Conservation (phyloP, 23 tunicate species). For the Oikopleura vanhoeffeni region DNA sequence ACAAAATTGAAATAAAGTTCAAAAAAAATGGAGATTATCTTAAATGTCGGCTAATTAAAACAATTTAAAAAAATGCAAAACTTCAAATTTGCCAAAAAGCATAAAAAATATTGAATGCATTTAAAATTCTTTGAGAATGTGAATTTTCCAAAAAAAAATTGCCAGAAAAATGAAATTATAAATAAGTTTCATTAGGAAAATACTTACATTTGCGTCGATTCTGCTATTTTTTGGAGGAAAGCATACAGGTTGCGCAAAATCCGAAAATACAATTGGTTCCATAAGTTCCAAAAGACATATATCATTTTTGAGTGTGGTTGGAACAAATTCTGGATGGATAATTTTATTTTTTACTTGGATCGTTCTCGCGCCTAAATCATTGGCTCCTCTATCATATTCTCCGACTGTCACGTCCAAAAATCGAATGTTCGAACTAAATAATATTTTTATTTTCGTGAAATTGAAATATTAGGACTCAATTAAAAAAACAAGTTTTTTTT, state of each 20-base stretch:
- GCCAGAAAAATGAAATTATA: no score
- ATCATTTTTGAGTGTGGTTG: background rate
- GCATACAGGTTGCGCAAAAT: conserved; percentile 7
- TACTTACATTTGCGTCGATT: background rate
- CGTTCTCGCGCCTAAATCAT: background rate
- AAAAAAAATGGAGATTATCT: no score
- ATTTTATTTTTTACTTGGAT: background rate
- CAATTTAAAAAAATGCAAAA: no score
- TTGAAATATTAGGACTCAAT: no score
- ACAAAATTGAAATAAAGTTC: no score
- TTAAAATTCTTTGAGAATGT: no score
- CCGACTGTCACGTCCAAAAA: conserved; percentile 9
- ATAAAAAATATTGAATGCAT: no score
- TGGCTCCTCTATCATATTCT: background rate
- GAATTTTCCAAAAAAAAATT: no score
- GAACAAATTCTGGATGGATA: background rate
- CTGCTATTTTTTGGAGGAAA: background rate
- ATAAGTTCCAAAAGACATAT: background rate
- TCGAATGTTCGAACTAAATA: background rate
- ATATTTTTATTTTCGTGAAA: no score
- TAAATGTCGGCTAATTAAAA: no score
- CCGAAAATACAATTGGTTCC: background rate
- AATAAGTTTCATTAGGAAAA: background rate
- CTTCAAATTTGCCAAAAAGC: no score
- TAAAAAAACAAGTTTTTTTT: no score